These are phyloP conservation scores for Mustelus asterias DNA, from an alignment of 2,113 vertebrate genomes.

Conservation along the genomic window DNA sequence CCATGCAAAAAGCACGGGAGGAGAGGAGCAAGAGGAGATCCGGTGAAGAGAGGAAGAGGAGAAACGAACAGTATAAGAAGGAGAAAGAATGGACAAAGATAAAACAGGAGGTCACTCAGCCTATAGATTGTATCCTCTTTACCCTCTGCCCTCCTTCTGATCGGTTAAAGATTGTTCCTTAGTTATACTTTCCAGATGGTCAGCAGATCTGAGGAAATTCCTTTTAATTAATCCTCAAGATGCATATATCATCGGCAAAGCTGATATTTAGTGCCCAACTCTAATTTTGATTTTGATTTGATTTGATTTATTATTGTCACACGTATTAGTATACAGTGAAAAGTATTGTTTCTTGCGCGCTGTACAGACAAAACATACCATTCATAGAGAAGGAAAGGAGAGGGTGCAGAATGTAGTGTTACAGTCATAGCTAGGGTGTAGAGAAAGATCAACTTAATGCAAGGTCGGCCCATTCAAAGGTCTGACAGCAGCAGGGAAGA, in stretches of 20 bases:
- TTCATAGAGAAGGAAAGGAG: too few relatives aligned
- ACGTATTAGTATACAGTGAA: too few relatives aligned
- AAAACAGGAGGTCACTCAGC: constrained; percentile 83
- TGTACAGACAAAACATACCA: too few relatives aligned
- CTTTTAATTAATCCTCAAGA: neutral
- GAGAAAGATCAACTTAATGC: too few relatives aligned
- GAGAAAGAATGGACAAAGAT: constrained; percentile 87
- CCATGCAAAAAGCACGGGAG: constrained; percentile 94
- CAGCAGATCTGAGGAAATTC: neutral
- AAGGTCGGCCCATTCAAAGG: too few relatives aligned
- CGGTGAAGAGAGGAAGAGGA: constrained; percentile 85
- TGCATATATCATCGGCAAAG: neutral
- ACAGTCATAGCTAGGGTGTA: too few relatives aligned
- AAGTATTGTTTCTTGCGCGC: too few relatives aligned
- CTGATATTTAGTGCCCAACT: neutral
- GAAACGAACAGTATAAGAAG: constrained; percentile 92
- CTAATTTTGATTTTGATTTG: neutral
- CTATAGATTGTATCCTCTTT: neutral
- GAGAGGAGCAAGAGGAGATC: constrained; percentile 84
- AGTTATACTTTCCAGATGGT: neutral
- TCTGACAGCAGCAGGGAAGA: too few relatives aligned
- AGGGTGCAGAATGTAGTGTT: too few relatives aligned
- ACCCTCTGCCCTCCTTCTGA: neutral
- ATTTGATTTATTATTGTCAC: too few relatives aligned
- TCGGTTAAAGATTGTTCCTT: too few relatives aligned